Evolutionary conservation across 2,797 vertebrate species (phyloP).

Genomic region (Hydrophis major): DNA sequence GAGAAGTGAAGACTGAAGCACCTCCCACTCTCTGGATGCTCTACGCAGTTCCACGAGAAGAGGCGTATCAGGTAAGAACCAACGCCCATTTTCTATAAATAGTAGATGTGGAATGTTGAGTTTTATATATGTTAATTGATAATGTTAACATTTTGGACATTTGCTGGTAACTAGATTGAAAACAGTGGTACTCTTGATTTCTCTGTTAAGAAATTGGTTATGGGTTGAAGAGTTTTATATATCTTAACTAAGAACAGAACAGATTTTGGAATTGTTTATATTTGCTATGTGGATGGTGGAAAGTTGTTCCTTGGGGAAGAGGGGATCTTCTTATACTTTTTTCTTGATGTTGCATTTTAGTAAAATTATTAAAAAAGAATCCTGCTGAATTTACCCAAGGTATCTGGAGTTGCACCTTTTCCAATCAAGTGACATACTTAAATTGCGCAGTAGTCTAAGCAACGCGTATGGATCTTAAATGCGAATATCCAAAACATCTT

Average conservation of each 20-base stretch:
- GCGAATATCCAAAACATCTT: neutral
- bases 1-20: too few species aligned
- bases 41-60: too few species aligned
- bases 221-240: neutral
- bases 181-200: neutral
- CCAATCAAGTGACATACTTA: neutral
- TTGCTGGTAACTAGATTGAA: neutral
- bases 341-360: neutral
- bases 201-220: neutral
- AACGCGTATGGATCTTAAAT: neutral
- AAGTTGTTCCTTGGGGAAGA: neutral
- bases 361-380: neutral
- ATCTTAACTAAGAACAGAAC: neutral
- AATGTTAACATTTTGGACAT: neutral
- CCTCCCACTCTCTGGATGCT: too few species aligned
- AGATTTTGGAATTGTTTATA: neutral
- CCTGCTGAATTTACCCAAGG: neutral
- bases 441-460: neutral
- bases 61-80: too few species aligned
- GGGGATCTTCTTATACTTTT: neutral
- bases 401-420: neutral
- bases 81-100: neutral
- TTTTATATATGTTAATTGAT: neutral
- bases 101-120: neutral
- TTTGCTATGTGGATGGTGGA: neutral